Evolutionary conservation across 1,140 invertebrate genomes (phyloP).

Genomic region (Leptonema lineaticorne): DNA sequence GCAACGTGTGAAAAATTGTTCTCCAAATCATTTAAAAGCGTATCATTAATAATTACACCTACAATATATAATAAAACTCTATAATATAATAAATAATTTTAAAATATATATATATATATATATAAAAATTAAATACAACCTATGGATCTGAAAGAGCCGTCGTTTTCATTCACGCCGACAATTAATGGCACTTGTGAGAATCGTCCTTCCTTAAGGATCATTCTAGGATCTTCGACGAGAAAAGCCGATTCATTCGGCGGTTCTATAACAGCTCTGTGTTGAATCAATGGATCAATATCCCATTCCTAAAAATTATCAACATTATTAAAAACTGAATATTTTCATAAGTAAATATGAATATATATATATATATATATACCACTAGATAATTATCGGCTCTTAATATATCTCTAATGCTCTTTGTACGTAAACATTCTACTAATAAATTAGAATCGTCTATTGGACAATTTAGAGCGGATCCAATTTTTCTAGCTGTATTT

Average conservation of each 20-base stretch:
- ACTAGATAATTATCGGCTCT: constrained; percentile 45
- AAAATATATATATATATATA: background rate
- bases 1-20: too few species aligned
- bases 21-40: constrained; percentile 41
- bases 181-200: constrained; percentile 50
- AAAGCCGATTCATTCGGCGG: constrained; percentile 45
- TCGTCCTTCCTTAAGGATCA: constrained; percentile 44
- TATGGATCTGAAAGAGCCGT: constrained; percentile 50
- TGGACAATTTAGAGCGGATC: constrained; percentile 42
- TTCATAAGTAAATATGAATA: too few species aligned
- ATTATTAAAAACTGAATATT: background rate
- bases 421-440: constrained; percentile 47
- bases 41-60: constrained; percentile 43
- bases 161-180: constrained; percentile 47
- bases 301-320: constrained; percentile 45
- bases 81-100: background rate
- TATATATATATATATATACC: too few species aligned
- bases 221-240: constrained; percentile 46
- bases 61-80: constrained; percentile 43
- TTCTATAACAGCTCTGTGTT: constrained; percentile 53
- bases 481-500: constrained; percentile 45
- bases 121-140: constrained; percentile 28
- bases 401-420: constrained; percentile 45
- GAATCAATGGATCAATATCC: constrained; percentile 52
- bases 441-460: constrained; percentile 41